Base-by-base conservation (phyloP, 2,888 invertebrate species). In the Tetramorium bicarinatum region DNA sequence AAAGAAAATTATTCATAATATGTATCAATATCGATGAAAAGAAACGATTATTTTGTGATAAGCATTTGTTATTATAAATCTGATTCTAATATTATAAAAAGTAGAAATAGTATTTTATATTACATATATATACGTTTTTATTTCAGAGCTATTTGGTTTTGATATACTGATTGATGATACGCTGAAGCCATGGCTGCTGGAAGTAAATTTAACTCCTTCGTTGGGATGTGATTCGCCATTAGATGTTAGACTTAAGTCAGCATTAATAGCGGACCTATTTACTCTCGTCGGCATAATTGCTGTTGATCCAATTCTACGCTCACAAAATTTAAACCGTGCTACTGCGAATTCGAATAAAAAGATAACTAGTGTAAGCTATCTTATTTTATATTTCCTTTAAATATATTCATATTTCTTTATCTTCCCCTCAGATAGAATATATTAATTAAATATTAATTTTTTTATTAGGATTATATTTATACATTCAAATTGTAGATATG, bases 161-260 rank as follows among this genome's bases (percentile, higher is more conserved):
- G 99, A 99, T 95, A 98, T 99, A 91, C 95, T 99, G 69, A 96
- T 99, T 80, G 99, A 99, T 95, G 97, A 98, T 87, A 97, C 97
- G 90, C 95, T 99, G 91, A 99, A 99, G 93, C 99, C 99, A 0
- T 99, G 99, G 99, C 95, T 99, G 59, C 95, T 99, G 83, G 99
- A 99, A 95, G 98, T 99, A 38, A 99, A 99, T 94, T 95, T 99
- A 29, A 99, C 99, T 3, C 99, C 99, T 8, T 98, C 98, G 91
- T 95, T 98, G 90, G 98, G 97, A 88, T 98, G 99, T 94, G 99
- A 99, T 95, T 98, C 98, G 89, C 99, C 99, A 0, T 95, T 99
- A 87, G 99, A 99, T 95, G 97, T 98, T 62, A 97, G 99, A 92
- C 97, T 99, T 18, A 99, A 99, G 95, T 98, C 98, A 0, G 98